Base-by-base conservation (phyloP, 2,113 vertebrate genomes). In the Tautogolabrus adspersus region DNA sequence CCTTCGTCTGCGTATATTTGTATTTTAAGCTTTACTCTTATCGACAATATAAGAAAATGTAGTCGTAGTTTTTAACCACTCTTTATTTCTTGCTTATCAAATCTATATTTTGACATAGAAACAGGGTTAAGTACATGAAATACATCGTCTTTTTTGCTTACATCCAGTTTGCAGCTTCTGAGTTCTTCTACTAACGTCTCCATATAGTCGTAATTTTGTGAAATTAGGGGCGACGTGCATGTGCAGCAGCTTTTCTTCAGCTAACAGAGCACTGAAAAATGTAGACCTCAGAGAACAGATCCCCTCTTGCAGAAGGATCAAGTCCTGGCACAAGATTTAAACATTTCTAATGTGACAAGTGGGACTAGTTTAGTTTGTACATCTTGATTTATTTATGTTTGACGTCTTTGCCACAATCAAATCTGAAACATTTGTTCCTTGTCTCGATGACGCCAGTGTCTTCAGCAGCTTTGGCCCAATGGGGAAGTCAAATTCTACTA, bases 401-500 rank as follows among this genome's bases (percentile, higher is more conserved):
- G 18, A 47, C 30, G n/a, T 51, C 38, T 61, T 54, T 22, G 22
- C 4, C 13, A 55, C 21, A 16, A 37, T 63, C 3, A 58, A 71
- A 49, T 65, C 64, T n/a, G 57, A 64, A 74, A 40, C 16, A 38
- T 65, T 66, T 66, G 47, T 57, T 75, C 26, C 46, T 67, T 40
- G 44, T 76, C 23, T 57, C 44, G 60, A 66, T 68, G 66, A 75
- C 42, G 37, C 62, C 47, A 30, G 79, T 67, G 47, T 75, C 57
- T 59, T 71, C 30, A 65, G 66, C 49, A 70, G 23, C 2, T 0
- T 22, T 72, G 52, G 69, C 51, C 51, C 16, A 9, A 26, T 52
- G 26, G 34, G 38, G 47, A 75, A 82, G 49, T 54, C 73, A 73
- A 49, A 70, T 75, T 75, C 75, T 63, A 76, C 82, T 69, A 63